Evolutionary conservation across 2,888 invertebrate species (phyloP).

Genomic region (Machimus atricapillus): DNA sequence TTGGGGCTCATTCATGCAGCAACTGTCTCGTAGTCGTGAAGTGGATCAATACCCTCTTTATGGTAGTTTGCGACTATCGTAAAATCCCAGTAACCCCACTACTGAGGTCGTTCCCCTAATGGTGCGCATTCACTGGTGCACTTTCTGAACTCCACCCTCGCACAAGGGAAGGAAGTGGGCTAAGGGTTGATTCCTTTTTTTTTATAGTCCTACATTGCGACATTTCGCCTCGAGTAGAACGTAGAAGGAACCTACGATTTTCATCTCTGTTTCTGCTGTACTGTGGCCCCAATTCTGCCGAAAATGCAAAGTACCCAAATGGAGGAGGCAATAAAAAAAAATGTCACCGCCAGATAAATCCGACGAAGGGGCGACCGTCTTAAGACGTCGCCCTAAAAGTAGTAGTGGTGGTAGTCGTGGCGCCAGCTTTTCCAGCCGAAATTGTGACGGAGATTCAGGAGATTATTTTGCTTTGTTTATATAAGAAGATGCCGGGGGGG

Average conservation of each 20-base stretch:
- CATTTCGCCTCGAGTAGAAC: not conserved
- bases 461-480: not conserved
- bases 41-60: constrained; percentile 33
- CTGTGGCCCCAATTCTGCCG: not conserved
- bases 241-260: not conserved
- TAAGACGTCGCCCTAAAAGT: not conserved
- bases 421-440: constrained; percentile 8
- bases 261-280: not conserved
- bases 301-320: constrained; percentile 11
- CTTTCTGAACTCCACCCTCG: not conserved
- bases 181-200: not conserved
- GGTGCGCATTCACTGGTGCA: constrained; percentile 23
- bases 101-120: not conserved
- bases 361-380: not conserved
- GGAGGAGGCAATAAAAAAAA: not conserved
- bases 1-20: not conserved
- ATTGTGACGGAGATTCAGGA: not conserved
- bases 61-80: constrained; percentile 1
- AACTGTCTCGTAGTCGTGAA: not conserved
- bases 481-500: not conserved
- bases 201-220: not conserved
- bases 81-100: constrained; percentile 33
- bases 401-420: not conserved
- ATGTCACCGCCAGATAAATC: not conserved
- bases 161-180: not conserved